Base-by-base conservation (phyloP, 2,113 vertebrate species). In the Hyperopisus bebe region DNA sequence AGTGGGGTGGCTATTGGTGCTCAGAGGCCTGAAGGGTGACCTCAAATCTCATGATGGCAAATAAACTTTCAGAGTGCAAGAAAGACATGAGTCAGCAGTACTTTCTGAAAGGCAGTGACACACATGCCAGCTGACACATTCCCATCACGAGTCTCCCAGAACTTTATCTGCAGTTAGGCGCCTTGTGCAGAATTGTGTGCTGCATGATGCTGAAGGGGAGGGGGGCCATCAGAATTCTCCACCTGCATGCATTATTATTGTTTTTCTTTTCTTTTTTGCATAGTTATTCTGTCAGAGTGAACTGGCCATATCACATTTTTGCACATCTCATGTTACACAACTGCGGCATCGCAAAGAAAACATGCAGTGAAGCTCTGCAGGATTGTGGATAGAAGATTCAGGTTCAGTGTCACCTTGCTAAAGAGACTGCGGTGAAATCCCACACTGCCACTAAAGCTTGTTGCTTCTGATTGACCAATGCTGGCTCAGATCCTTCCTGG, bases 81-180 rank as follows among this genome's bases (percentile, higher is more conserved):
- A 51, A 21, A 19, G 27, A 27, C 13, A 4, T 19, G 15, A 2
- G 31, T 46, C 31, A 24, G 50, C 31, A 77, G 17, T 11, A 19
- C 51, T 80, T 19, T 31, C 62, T 66, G 62, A 70, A 70, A 27
- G 9, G 3, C 62, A 47, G 27, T 86, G 62, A 42, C 31, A 88
- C 21, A 24, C 77, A 47, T 53, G 50, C 44, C 90, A 92, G 46
- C 46, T 89, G 88, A 90, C 44, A 62, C 87, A 24, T 58, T 47
- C 42, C 48, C n/a, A 24, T 13, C 42, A 21, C 11, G 3, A 8
- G 42, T 2, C 24, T 66, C 47, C 46, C 51, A 17, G 11, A 46
- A 2, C 44, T 7, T 27, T 85, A 17, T 50, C 44, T 27, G 44
- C 82, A 11, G 44, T 85, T 48, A 47, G n/a, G 15, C 15, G 13